Evolutionary conservation across 1,140 invertebrate genomes (phyloP), one percentile per base, ranked within the genome.

Genomic region (Adelges cooleyi): DNA sequence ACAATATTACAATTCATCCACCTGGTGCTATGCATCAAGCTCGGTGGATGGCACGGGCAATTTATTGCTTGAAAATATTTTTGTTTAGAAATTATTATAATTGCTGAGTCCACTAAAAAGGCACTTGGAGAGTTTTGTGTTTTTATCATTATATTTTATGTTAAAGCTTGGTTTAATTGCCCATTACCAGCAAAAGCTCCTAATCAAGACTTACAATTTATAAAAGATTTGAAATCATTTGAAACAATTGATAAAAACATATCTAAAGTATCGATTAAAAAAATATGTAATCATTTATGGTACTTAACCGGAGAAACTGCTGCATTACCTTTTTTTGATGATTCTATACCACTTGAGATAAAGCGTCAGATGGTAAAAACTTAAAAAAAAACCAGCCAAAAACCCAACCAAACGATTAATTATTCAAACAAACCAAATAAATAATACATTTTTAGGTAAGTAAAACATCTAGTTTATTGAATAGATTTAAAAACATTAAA

Each of bases 1-100:
- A 54, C 0, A 54, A 62, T 11, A 62, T 62, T 15, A 71, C 71
- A 44, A 69, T 69, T 50, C 71, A 73, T 69, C 50, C 72, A 33
- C 71, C 72, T 59, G 70, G 71, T 65, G 68, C 73, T 38, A 68
- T 76, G 62, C 71, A 74, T 69, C 69, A 72, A 56, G 71, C 74
- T 29, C 50, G 74, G 27, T 76, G 74, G 70, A 69, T 68, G 62
- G 17, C 59, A 13, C 56, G 66, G 42, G 54, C 67, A 40, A 65
- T 69, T 46, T 69, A 69, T 40, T 4, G 6, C 2, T 52, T 65
- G 29, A 69, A 69, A 66, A 67, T 65, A n/a, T 69, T 46, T 46
- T 10, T 68, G 8, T 69, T 68, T 62, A 29, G 69, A n/a, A 46
- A 65, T n/a, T 49, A 65, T 11, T 52, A 65, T 44, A 3, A 27